Conservation (phyloP, 1,140 invertebrate genomes). For the Stenopsyche tienmushanensis region DNA sequence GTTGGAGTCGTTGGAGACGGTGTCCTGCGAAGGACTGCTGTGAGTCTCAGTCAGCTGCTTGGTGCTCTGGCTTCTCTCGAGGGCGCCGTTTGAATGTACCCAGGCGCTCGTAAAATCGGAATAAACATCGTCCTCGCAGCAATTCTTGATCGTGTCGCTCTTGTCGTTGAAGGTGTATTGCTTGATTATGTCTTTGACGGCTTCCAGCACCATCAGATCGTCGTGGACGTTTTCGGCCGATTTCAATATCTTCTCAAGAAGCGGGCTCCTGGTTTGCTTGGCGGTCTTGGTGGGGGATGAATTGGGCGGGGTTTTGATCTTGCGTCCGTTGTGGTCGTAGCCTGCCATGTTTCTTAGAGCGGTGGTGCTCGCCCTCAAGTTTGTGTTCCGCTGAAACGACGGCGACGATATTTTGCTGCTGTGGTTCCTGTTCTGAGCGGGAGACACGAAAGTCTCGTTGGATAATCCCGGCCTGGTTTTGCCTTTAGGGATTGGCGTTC, state of each 20-base stretch:
- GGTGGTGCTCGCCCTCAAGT: constrained; percentile 63
- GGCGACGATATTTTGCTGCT: constrained; percentile 47
- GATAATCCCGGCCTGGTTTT: constrained; percentile 62
- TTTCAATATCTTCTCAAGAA: constrained; percentile 70
- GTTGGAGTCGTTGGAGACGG: no score
- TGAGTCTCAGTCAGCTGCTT: constrained; percentile 49
- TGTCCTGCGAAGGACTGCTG: constrained; percentile 28
- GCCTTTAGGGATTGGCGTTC: constrained; percentile 47
- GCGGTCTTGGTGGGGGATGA: constrained; percentile 59
- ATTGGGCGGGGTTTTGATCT: constrained; percentile 27
- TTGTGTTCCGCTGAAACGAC: constrained; percentile 62
- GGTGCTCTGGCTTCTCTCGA: constrained; percentile 58
- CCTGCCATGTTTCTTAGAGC: constrained; percentile 46
- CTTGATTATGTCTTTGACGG: constrained; percentile 69
- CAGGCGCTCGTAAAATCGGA: constrained; percentile 70
- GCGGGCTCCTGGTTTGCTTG: constrained; percentile 58
- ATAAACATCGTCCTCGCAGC: constrained; percentile 61
- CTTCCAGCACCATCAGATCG: constrained; percentile 66
- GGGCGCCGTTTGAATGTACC: constrained; percentile 70
- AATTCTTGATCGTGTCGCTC: constrained; percentile 47
- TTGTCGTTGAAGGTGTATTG: constrained; percentile 56
- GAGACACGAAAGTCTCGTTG: constrained; percentile 67
- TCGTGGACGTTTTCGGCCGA: constrained; percentile 69
- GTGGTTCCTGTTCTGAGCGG: constrained; percentile 49
- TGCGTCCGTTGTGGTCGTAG: constrained; percentile 59